A percentile compares a stretch with the other conserved stretches of the same genome.
Evolutionary conservation across 2,113 vertebrate species (phyloP).

Genomic region (Camelus bactrianus): DNA sequence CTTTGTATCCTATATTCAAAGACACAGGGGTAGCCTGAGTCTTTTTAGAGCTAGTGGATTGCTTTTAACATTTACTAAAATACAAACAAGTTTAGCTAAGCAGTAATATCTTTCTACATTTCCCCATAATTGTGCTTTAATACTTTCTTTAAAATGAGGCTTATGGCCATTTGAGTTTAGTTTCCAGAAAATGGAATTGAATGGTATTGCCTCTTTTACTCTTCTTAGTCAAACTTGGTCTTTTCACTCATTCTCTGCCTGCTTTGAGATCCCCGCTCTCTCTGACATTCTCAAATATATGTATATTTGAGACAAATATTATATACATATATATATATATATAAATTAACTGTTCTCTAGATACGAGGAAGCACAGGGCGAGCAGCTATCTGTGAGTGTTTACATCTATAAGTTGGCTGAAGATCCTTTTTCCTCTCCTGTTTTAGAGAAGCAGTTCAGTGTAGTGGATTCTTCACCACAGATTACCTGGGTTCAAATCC

Average conservation of each 20-base stretch:
- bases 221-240: neutral
- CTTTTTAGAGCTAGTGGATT: neutral
- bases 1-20: neutral
- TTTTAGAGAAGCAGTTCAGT: neutral
- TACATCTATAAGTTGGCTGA: neutral
- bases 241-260: neutral
- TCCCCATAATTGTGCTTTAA: neutral
- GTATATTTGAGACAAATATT: neutral
- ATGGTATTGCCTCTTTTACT: neutral
- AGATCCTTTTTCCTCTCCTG: neutral
- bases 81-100: neutral
- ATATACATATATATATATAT: neutral
- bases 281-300: neutral
- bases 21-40: neutral
- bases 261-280: neutral
- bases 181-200: neutral
- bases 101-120: neutral
- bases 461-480: neutral
- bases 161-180: neutral
- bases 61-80: slow-evolving; percentile 8
- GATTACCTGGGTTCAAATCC: neutral
- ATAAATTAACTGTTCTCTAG: neutral
- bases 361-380: neutral
- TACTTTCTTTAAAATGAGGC: neutral
- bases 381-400: neutral